These are phyloP conservation scores for Pomatostomus ruficeps DNA, from an alignment of 2,113 vertebrate species.

Conservation along the genomic window DNA sequence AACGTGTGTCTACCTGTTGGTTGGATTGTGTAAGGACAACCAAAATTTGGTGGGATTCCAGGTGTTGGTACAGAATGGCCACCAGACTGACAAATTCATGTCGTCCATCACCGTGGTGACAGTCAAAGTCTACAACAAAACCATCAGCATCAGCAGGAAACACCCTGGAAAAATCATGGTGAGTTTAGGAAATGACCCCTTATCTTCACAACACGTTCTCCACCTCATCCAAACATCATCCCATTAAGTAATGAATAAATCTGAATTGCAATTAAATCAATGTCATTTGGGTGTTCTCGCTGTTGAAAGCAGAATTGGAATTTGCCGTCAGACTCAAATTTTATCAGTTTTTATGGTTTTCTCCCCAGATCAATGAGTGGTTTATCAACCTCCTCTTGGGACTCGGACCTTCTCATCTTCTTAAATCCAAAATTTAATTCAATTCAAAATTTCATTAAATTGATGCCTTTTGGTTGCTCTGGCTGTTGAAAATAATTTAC, in stretches of 20 bases:
- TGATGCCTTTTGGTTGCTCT: accelerated
- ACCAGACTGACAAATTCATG: neutral
- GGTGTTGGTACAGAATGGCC: constrained; percentile 70
- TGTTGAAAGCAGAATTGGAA: neutral
- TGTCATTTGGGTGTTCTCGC: neutral
- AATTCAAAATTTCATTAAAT: neutral
- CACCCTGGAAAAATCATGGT: constrained; percentile 37
- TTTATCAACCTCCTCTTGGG: neutral
- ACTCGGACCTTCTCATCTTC: neutral
- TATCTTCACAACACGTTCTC: neutral
- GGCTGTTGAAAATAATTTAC: neutral
- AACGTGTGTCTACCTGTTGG: constrained; percentile 71
- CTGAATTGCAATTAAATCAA: neutral
- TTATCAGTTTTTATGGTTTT: neutral
- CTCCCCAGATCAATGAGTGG: neutral
- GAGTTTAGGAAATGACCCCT: neutral
- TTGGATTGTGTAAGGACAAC: constrained; percentile 13
- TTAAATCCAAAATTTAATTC: neutral
- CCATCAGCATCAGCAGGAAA: constrained; percentile 41
- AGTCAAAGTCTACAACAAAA: constrained; percentile 62
- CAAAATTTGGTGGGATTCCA: constrained; percentile 63
- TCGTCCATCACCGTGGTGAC: constrained; percentile 53
- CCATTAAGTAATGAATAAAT: neutral
- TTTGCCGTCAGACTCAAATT: neutral
- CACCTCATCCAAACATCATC: neutral